These are phyloP conservation scores for Callopanchax toddi DNA, from an alignment of 2,113 vertebrate genomes.

Conservation along the genomic window DNA sequence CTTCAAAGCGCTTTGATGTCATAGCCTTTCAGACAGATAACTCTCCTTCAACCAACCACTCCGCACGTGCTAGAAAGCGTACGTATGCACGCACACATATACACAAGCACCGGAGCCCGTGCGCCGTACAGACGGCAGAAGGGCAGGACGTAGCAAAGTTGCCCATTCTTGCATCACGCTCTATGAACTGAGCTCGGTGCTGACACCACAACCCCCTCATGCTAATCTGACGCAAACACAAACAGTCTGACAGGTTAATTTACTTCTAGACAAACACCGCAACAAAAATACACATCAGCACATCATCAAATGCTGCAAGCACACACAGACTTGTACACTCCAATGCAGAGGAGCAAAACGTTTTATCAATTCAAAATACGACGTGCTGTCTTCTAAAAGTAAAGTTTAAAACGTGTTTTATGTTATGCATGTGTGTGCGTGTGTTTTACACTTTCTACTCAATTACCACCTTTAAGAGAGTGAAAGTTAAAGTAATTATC, in stretches of 20 bases:
- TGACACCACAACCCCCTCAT: conserved; percentile 70
- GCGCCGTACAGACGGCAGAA: conserved; percentile 50
- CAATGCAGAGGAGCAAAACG: conserved; percentile 13
- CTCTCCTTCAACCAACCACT: conserved; percentile 48
- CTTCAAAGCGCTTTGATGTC: conserved; percentile 77
- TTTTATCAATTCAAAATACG: conserved; percentile 34
- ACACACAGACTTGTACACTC: conserved; percentile 41
- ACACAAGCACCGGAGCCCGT: neutral
- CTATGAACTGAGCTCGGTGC: conserved; percentile 60
- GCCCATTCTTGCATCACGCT: conserved; percentile 73
- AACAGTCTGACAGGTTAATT: conserved; percentile 78
- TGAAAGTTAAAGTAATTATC: conserved; percentile 34
- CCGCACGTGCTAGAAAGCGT: conserved; percentile 4
- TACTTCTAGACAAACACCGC: conserved; percentile 72
- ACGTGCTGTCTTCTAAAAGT: conserved; percentile 32
- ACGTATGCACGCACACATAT: conserved; percentile 23
- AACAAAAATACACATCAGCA: conserved; percentile 69
- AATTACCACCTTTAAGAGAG: conserved; percentile 34
- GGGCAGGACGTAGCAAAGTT: conserved; percentile 69
- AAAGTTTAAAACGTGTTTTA: conserved; percentile 31
- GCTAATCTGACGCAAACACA: conserved; percentile 74
- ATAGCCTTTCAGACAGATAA: conserved; percentile 72
- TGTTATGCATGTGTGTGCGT: neutral
- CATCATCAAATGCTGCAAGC: conserved; percentile 61
- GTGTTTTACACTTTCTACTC: conserved; percentile 12